phyloP scores from a whole-genome alignment of 2,888 invertebrate genomes.

The Melieria omissa region DNA sequence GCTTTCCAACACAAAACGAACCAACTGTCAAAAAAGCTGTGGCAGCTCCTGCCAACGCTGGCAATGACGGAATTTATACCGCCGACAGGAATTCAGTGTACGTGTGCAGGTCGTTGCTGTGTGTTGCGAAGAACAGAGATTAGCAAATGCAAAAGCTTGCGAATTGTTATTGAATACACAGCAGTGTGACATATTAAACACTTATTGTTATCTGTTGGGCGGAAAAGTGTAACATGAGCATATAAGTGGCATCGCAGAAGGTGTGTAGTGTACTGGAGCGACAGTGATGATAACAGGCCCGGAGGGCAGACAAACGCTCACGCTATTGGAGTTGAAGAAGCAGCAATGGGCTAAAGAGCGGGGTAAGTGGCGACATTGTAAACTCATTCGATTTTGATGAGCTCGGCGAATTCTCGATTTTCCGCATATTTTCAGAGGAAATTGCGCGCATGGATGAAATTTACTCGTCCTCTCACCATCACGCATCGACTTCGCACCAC shows the following conservation, averaged over 20 bases:
- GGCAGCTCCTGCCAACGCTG: too few relatives aligned
- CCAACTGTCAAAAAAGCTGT: too few relatives aligned
- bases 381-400: constrained; percentile 57
- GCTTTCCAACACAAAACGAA: too few relatives aligned
- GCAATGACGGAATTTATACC: too few relatives aligned
- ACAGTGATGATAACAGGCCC: constrained; percentile 59
- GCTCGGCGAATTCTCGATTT: constrained; percentile 70
- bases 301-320: constrained; percentile 64
- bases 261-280: neutral
- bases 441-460: constrained; percentile 81
- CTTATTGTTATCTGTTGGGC: neutral
- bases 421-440: constrained; percentile 73
- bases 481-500: constrained; percentile 67
- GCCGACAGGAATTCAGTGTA: too few relatives aligned
- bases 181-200: neutral
- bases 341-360: constrained; percentile 93
- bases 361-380: constrained; percentile 70
- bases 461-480: constrained; percentile 71
- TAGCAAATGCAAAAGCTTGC: too few relatives aligned
- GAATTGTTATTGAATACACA: neutral
- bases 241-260: neutral
- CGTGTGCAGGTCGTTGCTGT: too few relatives aligned
- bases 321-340: constrained; percentile 87
- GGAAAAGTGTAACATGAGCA: neutral
- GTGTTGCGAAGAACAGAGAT: too few relatives aligned